phyloP scores from a whole-genome alignment of 2,888 invertebrate species.

The Hirtodrosophila duncani region DNA sequence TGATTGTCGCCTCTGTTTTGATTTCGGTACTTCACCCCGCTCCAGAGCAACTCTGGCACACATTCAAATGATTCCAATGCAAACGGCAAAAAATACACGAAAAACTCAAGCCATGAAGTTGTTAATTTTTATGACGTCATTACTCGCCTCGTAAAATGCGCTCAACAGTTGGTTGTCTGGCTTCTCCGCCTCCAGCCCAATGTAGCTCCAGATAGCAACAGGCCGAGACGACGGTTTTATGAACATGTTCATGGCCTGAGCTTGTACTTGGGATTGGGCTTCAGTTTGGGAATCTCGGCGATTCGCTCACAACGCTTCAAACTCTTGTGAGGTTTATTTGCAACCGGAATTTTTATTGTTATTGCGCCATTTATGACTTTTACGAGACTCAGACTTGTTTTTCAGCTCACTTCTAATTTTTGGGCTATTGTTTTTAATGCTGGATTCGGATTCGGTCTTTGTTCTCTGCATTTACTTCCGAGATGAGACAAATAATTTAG shows the following conservation, averaged over 20 bases:
- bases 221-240: constrained; percentile 67
- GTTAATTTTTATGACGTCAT: constrained; percentile 78
- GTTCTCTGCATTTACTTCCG: constrained; percentile 7
- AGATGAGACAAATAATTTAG: constrained; percentile 8
- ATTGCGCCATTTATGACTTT: constrained; percentile 67
- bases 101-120: constrained; percentile 55
- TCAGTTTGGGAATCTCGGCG: constrained; percentile 35
- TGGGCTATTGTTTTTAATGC: constrained; percentile 39
- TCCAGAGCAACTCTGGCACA: constrained; percentile 43
- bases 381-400: constrained; percentile 47
- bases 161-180: constrained; percentile 75
- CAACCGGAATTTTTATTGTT: constrained; percentile 72
- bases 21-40: not conserved
- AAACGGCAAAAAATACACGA: constrained; percentile 20
- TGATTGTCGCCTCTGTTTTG: constrained; percentile 25
- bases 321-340: constrained; percentile 62
- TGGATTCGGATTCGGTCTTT: constrained; percentile 18
- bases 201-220: constrained; percentile 20
- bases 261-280: constrained; percentile 5
- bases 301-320: constrained; percentile 34
- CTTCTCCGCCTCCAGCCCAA: constrained; percentile 6
- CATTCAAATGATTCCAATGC: constrained; percentile 47
- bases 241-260: constrained; percentile 50
- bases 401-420: constrained; percentile 45
- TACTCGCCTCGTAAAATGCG: constrained; percentile 76